Conservation (phyloP, 2,797 vertebrate genomes). For the Mastacembelus armatus region DNA sequence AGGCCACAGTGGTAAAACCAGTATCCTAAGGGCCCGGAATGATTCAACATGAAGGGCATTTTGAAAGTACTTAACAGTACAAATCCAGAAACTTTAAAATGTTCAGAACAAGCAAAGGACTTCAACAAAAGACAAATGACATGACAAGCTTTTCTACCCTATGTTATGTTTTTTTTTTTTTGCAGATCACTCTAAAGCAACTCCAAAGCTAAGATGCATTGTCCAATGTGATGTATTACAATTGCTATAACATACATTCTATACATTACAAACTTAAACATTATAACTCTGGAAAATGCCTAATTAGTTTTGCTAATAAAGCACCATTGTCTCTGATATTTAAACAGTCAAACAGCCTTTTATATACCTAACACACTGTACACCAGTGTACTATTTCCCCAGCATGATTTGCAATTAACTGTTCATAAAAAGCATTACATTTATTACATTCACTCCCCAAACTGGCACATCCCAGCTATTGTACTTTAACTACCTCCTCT, state of each 20-base stretch:
- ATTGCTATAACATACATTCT: no score
- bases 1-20: neutral
- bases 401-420: neutral
- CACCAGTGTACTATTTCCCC: neutral
- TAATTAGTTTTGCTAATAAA: neutral
- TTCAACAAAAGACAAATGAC: no score
- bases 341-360: neutral
- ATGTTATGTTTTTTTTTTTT: no score
- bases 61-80: no score
- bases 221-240: no score
- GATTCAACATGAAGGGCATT: neutral
- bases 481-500: no score
- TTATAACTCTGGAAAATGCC: no score
- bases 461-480: neutral
- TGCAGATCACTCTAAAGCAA: no score
- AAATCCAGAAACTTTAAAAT: neutral
- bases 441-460: neutral
- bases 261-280: no score
- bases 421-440: neutral
- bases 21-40: neutral
- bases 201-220: no score
- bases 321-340: neutral
- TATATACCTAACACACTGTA: neutral
- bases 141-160: no score
- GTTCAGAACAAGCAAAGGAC: neutral